Percentiles rank a stretch among this genome's conserved stretches.
phyloP scores from a whole-genome alignment of 2,113 vertebrate species.

The Nibea coibor region DNA sequence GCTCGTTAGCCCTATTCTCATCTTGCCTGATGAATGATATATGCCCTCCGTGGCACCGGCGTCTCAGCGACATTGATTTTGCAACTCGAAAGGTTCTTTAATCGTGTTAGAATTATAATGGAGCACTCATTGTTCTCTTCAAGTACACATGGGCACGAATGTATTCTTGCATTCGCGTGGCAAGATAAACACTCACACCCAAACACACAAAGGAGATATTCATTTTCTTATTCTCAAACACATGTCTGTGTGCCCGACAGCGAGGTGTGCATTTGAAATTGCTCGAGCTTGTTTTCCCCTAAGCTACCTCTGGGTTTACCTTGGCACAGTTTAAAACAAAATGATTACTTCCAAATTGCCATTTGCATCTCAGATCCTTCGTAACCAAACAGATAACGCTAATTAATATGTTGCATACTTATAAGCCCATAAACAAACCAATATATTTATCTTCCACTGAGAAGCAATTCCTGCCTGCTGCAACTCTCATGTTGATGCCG shows the following conservation, averaged over 20 bases:
- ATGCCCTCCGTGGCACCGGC: constrained; percentile 34
- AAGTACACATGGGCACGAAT: constrained; percentile 3
- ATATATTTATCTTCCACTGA: constrained; percentile 20
- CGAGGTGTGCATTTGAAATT: constrained; percentile 10
- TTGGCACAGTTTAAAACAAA: constrained; percentile 21
- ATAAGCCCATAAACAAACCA: background rate
- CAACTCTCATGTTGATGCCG: constrained; percentile 19
- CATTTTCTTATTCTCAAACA: constrained; percentile 11
- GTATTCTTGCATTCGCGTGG: constrained; percentile 1
- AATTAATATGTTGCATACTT: constrained; percentile 21
- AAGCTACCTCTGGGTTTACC: constrained; percentile 12
- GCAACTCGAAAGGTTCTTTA: constrained; percentile 43
- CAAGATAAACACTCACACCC: background rate
- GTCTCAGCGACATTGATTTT: constrained; percentile 45
- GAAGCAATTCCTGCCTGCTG: constrained; percentile 10
- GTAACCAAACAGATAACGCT: background rate
- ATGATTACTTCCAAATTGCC: background rate
- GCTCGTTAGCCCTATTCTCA: constrained; percentile 63
- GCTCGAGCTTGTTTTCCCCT: constrained; percentile 12
- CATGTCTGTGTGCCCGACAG: background rate
- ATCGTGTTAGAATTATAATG: constrained; percentile 39
- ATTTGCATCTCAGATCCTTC: constrained; percentile 10
- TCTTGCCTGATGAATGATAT: constrained; percentile 67
- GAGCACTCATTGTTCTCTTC: constrained; percentile 33
- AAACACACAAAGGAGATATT: background rate